Evolutionary conservation across 1,140 invertebrate genomes (phyloP), one percentile per base, ranked within the genome.

Genomic region (Acromyrmex heyeri): DNA sequence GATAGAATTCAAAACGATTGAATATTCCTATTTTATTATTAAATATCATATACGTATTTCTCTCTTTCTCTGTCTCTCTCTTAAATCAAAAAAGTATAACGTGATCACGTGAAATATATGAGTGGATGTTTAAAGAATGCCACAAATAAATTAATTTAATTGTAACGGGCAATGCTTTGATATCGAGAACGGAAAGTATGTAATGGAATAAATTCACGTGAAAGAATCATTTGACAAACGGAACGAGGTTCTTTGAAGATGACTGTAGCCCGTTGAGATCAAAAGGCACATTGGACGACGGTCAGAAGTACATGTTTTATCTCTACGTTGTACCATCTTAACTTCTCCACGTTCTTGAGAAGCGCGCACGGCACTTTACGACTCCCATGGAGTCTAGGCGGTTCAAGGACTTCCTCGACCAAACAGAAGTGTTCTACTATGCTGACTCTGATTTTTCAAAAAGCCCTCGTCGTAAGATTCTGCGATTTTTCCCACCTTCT

Each of bases 291-390:
- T 67, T n/a, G 61, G 57, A 48, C 79, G 69, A 55, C 55, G 79
- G 87, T 85, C 59, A 50, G 83, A 72, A 78, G 87, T 62, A 86
- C 87, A 89, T 86, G 88, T 86, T 89, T 89, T 89, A 89, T 89
- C 88, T 89, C 87, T 27, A 69, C 87, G 75, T 61, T 48, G 62
- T 59, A 77, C 76, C 62, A 67, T 88, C 85, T 89, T 85, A 65
- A 81, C 87, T 81, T 81, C 76, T 73, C 27, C 61, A 44, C 62
- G 53, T 89, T 70, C 72, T 62, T 27, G 53, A 61, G 83, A 70
- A 86, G 75, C 69, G 78, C 83, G 85, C 76, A 61, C 76, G 87
- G 65, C 72, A 86, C 82, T 85, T 83, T 86, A 61, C 82, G 73
- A 81, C 75, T 89, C 72, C 61, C 70, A 34, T 76, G 86, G 82